Conservation (phyloP, 2,888 invertebrate species). For the Shargacucullia verbasci region DNA sequence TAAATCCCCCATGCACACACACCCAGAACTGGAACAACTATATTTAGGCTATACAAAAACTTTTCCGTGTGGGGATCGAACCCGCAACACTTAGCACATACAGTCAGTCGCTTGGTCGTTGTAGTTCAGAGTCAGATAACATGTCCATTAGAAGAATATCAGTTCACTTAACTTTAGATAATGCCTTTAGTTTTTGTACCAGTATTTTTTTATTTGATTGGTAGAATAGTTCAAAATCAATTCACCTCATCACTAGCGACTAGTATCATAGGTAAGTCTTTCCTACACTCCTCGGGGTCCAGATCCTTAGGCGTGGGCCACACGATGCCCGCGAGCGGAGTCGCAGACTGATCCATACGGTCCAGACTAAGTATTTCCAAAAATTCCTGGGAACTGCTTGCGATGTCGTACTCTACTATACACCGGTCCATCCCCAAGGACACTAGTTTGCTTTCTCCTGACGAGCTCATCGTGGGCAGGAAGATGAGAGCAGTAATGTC, state of each 20-base stretch:
- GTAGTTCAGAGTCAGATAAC: no score
- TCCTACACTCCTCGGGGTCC: constrained; percentile 62
- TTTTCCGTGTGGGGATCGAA: no score
- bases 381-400: constrained; percentile 76
- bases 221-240: not conserved
- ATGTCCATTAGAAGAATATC: no score
- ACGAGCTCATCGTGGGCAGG: constrained; percentile 71
- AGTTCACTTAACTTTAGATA: no score
- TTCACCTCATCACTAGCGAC: constrained; percentile 90
- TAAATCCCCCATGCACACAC: no score
- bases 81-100: no score
- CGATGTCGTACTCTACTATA: constrained; percentile 90
- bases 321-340: constrained; percentile 85
- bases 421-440: constrained; percentile 90
- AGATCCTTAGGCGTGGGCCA: constrained; percentile 73
- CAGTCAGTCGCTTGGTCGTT: no score
- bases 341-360: constrained; percentile 90
- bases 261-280: constrained; percentile 82
- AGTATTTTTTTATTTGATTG: no score
- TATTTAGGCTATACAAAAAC: no score
- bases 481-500: constrained; percentile 89
- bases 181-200: no score
- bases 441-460: constrained; percentile 82
- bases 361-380: constrained; percentile 83
- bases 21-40: no score